These are phyloP conservation scores for Punctoribates punctum DNA, from an alignment of 2,888 invertebrate species.

Conservation along the genomic window DNA sequence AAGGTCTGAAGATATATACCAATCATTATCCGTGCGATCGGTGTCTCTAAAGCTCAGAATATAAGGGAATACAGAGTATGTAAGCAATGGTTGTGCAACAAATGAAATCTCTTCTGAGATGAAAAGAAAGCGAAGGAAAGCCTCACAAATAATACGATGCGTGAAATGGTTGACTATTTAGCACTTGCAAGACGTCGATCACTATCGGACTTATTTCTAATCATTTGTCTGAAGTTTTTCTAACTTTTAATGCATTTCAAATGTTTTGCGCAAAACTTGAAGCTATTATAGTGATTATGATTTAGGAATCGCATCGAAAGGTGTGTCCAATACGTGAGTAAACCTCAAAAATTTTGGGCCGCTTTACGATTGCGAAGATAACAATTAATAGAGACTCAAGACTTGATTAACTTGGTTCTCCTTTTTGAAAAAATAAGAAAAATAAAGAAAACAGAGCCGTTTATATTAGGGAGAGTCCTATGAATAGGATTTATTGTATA, in stretches of 20 bases:
- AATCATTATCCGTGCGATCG: not conserved
- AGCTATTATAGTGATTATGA: not conserved
- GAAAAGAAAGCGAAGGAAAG: too few species aligned
- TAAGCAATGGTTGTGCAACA: not conserved
- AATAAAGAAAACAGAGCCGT: not conserved
- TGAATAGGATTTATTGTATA: too few species aligned
- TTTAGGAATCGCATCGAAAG: conserved; percentile 11
- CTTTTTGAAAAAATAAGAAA: not conserved
- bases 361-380: not conserved
- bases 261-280: not conserved
- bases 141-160: not conserved
- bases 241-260: not conserved
- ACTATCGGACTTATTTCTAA: not conserved
- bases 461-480: not conserved
- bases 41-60: not conserved
- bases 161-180: conserved; percentile 19
- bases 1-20: too few species aligned
- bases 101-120: too few species aligned
- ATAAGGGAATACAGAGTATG: not conserved
- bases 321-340: conserved; percentile 27
- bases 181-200: not conserved
- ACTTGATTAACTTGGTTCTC: conserved; percentile 5
- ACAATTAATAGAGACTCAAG: conserved; percentile 11
- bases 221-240: not conserved
- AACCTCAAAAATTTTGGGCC: not conserved